phyloP scores from a whole-genome alignment of 1,140 invertebrate species.

The Galendromus occidentalis region DNA sequence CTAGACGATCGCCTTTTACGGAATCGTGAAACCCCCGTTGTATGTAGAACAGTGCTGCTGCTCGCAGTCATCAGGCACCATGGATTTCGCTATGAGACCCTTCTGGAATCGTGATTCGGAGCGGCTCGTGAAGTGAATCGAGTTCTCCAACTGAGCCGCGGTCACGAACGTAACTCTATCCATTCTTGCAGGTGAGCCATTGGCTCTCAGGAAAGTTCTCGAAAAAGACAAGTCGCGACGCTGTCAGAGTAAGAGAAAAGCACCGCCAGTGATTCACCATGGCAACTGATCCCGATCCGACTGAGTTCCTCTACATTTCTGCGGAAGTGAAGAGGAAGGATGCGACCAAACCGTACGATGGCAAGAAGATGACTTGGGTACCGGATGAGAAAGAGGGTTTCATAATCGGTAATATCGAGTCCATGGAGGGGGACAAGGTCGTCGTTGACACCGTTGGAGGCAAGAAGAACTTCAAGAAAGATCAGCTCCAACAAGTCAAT shows the following conservation, averaged over 20 bases:
- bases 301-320: constrained; percentile 77
- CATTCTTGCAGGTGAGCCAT: neutral
- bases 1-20: too few relatives aligned
- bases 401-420: constrained; percentile 86
- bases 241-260: neutral
- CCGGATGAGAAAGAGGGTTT: constrained; percentile 93
- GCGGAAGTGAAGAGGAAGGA: constrained; percentile 89
- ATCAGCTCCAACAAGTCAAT: constrained; percentile 75
- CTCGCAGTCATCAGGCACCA: too few relatives aligned
- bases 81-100: too few relatives aligned
- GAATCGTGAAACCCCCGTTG: too few relatives aligned
- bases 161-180: neutral
- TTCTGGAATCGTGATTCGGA: too few relatives aligned
- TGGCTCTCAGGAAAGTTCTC: neutral
- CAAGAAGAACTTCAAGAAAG: constrained; percentile 68
- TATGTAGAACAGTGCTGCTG: too few relatives aligned
- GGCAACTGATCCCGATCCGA: constrained; percentile 62
- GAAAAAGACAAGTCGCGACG: neutral
- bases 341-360: constrained; percentile 93
- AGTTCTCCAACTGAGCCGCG: too few relatives aligned
- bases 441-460: constrained; percentile 63
- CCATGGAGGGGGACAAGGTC: constrained; percentile 91
- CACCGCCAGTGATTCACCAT: constrained; percentile 12
- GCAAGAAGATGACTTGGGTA: constrained; percentile 98
- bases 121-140: too few relatives aligned